Conservation (phyloP, 2,888 invertebrate species). For the Cistogaster globosa region DNA sequence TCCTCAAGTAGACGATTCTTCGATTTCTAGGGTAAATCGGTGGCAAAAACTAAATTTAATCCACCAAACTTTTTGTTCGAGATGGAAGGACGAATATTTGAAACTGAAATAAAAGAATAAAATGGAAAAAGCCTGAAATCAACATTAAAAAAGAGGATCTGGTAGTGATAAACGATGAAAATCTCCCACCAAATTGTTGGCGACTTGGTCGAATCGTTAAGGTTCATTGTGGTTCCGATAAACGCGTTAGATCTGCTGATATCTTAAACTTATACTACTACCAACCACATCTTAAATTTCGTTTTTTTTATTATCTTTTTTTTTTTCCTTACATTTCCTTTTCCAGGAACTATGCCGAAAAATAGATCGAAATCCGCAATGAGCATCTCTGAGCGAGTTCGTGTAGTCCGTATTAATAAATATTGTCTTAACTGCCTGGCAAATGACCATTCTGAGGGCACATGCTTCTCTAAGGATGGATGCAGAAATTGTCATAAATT, state of each 20-base stretch:
- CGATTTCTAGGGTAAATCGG: not conserved
- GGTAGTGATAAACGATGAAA: not conserved
- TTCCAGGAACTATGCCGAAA: no score
- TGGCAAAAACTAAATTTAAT: constrained; percentile 3
- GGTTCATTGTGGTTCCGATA: constrained; percentile 9
- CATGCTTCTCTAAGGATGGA: not conserved
- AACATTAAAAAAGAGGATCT: not conserved
- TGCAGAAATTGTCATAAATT: no score
- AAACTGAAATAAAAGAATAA: not conserved
- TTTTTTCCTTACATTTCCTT: no score
- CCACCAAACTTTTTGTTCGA: constrained; percentile 7
- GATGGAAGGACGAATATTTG: constrained; percentile 39
- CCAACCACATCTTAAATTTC: no score
- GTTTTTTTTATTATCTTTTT: no score
- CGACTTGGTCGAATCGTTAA: constrained; percentile 8
- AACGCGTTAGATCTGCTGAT: no score
- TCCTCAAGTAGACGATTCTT: not conserved
- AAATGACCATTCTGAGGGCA: no score
- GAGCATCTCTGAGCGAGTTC: no score
- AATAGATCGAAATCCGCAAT: no score
- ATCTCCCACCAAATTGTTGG: constrained; percentile 33
- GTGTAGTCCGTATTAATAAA: no score
- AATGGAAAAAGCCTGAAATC: not conserved
- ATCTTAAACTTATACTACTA: not conserved
- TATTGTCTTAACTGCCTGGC: no score